Percentiles rank a stretch among this genome's conserved stretches.
Evolutionary conservation across 2,797 vertebrate species (phyloP).

Genomic region (Enteromius radiatus): DNA sequence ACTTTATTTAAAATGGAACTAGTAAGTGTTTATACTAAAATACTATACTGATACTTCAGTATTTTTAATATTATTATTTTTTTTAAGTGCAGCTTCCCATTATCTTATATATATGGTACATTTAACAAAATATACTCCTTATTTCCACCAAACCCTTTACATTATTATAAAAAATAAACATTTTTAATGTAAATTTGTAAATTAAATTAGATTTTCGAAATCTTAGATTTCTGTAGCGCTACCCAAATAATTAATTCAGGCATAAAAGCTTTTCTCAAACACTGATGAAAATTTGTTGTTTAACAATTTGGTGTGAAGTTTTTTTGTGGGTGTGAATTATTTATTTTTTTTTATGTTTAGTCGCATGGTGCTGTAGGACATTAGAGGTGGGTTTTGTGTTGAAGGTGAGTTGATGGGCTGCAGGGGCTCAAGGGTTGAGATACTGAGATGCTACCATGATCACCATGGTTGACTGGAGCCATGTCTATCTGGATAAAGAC

Average conservation of each 20-base stretch:
- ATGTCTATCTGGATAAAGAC: slow-evolving; percentile 45
- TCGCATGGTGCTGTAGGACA: not conserved
- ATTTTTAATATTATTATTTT: not conserved
- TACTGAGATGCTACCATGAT: not conserved
- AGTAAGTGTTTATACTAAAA: not conserved
- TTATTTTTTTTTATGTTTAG: not conserved
- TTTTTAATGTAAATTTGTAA: not conserved
- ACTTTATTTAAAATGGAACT: not conserved
- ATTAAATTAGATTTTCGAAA: not conserved
- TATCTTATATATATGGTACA: too few species aligned
- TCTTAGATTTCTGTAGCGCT: not conserved
- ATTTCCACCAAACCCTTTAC: not conserved
- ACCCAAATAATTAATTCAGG: not conserved
- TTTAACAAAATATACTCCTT: not conserved
- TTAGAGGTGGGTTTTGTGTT: not conserved
- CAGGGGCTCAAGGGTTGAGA: not conserved
- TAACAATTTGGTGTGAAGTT: not conserved
- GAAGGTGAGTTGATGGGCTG: not conserved
- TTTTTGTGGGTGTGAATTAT: not conserved
- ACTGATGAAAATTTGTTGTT: not conserved
- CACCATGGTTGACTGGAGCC: slow-evolving; percentile 45
- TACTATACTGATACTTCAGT: not conserved
- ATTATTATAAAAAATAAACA: not conserved
- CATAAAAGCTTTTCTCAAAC: not conserved
- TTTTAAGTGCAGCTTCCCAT: not conserved